Percentiles rank a stretch among this genome's conserved stretches.
phyloP scores from a whole-genome alignment of 1,140 invertebrate species.

The Zaprionus kolodkinae region DNA sequence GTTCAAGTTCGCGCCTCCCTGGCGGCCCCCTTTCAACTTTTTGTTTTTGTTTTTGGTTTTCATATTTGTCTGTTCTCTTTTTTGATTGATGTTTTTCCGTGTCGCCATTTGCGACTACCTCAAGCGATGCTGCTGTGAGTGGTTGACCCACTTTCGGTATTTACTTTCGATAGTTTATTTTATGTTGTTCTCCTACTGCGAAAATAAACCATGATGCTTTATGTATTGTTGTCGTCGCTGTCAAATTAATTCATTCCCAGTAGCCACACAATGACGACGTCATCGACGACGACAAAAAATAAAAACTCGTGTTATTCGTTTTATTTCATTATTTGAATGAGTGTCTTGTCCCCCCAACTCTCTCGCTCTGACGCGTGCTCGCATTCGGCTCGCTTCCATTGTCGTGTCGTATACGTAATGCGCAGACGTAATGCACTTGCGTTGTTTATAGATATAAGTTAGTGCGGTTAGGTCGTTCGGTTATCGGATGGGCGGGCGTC shows the following conservation, averaged over 20 bases:
- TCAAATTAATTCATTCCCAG: conserved; percentile 48
- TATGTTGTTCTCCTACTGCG: conserved; percentile 46
- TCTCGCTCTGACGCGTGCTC: conserved; percentile 22
- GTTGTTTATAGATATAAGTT: conserved; percentile 37
- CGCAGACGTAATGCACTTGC: conserved; percentile 59
- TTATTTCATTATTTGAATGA: conserved; percentile 34
- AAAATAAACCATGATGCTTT: conserved; percentile 56
- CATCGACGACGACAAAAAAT: conserved; percentile 19
- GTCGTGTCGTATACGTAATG: conserved; percentile 29
- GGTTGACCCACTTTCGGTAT: conserved; percentile 69
- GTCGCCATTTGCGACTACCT: conserved; percentile 39
- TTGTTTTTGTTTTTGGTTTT: background rate
- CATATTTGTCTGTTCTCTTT: conserved; percentile 2
- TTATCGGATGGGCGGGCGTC: conserved; percentile 38
- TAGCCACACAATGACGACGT: conserved; percentile 61
- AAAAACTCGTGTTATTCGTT: conserved; percentile 67
- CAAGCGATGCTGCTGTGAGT: conserved; percentile 33
- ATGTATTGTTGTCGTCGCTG: conserved; percentile 24
- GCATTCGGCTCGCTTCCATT: conserved; percentile 58
- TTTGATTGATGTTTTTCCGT: conserved; percentile 66
- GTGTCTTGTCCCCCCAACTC: background rate
- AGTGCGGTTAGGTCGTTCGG: conserved; percentile 38
- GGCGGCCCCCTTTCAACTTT: conserved; percentile 7
- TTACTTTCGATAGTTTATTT: conserved; percentile 71
- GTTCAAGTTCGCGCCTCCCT: conserved; percentile 3